A percentile compares a stretch with the other conserved stretches of the same genome.
Evolutionary conservation across 2,888 invertebrate genomes (phyloP).

Genomic region (Leucania comma): DNA sequence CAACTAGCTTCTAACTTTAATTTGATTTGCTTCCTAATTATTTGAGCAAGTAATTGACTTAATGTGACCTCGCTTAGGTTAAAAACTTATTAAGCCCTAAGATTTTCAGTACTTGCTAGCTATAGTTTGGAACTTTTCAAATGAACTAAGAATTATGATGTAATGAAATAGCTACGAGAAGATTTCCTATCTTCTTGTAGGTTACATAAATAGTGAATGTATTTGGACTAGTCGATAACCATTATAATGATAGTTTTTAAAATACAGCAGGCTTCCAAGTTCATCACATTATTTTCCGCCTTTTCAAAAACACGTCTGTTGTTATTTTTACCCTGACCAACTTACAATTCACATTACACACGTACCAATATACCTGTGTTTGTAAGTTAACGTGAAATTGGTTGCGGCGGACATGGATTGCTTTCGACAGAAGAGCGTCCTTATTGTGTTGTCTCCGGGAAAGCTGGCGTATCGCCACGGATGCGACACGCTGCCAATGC

Average conservation of each 20-base stretch:
- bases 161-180: neutral
- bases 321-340: conserved; percentile 18
- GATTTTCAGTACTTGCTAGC: conserved; percentile 8
- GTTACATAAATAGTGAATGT: neutral
- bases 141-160: neutral
- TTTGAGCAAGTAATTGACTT: conserved; percentile 64
- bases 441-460: conserved; percentile 86
- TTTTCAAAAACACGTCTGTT: conserved; percentile 1
- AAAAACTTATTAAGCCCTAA: conserved; percentile 43
- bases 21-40: conserved; percentile 69
- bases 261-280: neutral
- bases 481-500: conserved; percentile 73
- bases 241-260: neutral
- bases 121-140: conserved; percentile 2
- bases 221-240: neutral
- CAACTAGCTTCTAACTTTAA: conserved; percentile 71
- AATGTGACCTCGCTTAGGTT: conserved; percentile 60
- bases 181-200: neutral
- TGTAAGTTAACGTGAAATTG: conserved; percentile 72
- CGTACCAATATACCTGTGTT: conserved; percentile 50
- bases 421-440: conserved; percentile 83
- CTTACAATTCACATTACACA: conserved; percentile 31
- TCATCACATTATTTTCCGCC: too few species aligned
- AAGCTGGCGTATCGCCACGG: conserved; percentile 84
- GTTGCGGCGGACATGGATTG: conserved; percentile 84